Percentiles rank a stretch among this genome's conserved stretches.
Conservation (phyloP, 2,888 invertebrate species). For the Nephrotoma appendiculata region DNA sequence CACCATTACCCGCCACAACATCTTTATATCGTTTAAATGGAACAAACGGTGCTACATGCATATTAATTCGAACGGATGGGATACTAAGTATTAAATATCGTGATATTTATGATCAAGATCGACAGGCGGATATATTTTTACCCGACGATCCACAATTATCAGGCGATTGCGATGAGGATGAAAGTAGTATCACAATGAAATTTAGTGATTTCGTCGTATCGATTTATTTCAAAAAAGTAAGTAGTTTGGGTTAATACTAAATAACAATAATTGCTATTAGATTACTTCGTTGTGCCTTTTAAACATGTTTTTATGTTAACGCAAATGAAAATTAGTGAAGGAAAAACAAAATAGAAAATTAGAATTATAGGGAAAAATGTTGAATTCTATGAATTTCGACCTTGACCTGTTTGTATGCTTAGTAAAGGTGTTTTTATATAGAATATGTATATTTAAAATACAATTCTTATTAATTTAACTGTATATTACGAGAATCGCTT, state of each 20-base stretch:
- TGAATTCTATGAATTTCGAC: not conserved
- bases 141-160: slow-evolving; percentile 56
- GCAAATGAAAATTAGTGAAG: not conserved
- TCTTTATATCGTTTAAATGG: slow-evolving; percentile 53
- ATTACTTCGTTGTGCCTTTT: no score
- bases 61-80: slow-evolving; percentile 62
- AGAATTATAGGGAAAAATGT: not conserved
- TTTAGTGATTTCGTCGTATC: slow-evolving; percentile 63
- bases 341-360: not conserved
- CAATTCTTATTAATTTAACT: not conserved
- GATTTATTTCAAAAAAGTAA: slow-evolving; percentile 69
- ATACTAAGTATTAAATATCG: slow-evolving; percentile 55
- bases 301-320: no score
- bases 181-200: slow-evolving; percentile 50
- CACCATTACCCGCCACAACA: slow-evolving; percentile 31
- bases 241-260: not conserved
- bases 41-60: slow-evolving; percentile 60
- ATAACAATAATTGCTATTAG: no score
- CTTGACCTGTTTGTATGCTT: not conserved
- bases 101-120: slow-evolving; percentile 47
- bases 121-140: slow-evolving; percentile 54
- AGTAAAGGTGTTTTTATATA: no score
- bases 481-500: not conserved
- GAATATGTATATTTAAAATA: not conserved
- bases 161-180: slow-evolving; percentile 62